A percentile compares a stretch with the other conserved stretches of the same genome.
These are phyloP conservation scores for Apoderus coryli DNA, from an alignment of 2,888 invertebrate genomes.

Conservation along the genomic window DNA sequence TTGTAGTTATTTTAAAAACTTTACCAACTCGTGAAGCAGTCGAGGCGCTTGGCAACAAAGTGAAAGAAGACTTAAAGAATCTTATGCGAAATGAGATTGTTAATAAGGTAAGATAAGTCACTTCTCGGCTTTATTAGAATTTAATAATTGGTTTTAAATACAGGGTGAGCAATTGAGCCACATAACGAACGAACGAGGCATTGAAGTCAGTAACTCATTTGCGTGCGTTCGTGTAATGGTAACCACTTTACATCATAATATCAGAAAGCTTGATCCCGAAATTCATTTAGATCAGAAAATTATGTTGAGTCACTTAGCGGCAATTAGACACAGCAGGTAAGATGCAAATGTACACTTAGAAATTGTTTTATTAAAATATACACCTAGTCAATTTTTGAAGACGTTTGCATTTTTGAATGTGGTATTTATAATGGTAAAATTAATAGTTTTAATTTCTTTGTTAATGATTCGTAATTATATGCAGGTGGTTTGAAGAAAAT, in stretches of 20 bases:
- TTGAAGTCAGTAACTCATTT: constrained; percentile 72
- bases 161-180: constrained; percentile 40
- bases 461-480: not conserved
- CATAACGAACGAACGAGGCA: constrained; percentile 60
- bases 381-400: too few species aligned
- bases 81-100: constrained; percentile 47
- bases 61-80: constrained; percentile 71
- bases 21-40: constrained; percentile 92
- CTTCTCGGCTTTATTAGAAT: too few species aligned
- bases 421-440: too few species aligned
- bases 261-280: constrained; percentile 85
- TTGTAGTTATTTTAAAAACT: constrained; percentile 93
- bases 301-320: constrained; percentile 80
- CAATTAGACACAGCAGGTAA: constrained; percentile 84
- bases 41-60: constrained; percentile 78
- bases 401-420: too few species aligned
- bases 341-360: too few species aligned
- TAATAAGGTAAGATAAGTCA: too few species aligned
- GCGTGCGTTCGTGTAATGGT: constrained; percentile 83
- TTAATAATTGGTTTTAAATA: too few species aligned
- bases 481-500: constrained; percentile 94
- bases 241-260: constrained; percentile 87
- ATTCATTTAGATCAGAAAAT: constrained; percentile 59
- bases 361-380: too few species aligned
- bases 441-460: too few species aligned